Evolutionary conservation across 2,888 invertebrate genomes (phyloP).

Genomic region (Nebria brevicollis): DNA sequence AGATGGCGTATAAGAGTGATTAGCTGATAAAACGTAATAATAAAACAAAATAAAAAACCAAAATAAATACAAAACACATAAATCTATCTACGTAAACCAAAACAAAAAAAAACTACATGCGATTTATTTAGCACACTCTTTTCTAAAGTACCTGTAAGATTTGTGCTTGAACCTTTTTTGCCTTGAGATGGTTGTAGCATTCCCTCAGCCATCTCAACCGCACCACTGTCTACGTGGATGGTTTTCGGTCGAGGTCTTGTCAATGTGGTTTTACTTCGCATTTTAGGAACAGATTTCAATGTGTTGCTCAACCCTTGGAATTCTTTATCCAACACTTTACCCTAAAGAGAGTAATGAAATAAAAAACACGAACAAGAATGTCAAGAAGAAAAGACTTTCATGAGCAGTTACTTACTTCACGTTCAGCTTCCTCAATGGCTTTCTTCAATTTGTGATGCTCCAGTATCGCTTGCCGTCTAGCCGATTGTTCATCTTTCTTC

Average conservation of each 20-base stretch:
- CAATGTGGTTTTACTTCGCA: conserved; percentile 72
- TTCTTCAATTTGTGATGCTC: conserved; percentile 95
- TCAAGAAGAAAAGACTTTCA: neutral
- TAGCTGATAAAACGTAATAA: conserved; percentile 53
- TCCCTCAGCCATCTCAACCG: conserved; percentile 81
- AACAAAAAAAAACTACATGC: neutral
- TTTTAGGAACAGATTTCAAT: conserved; percentile 71
- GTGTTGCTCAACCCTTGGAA: conserved; percentile 63
- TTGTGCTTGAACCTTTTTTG: conserved; percentile 84
- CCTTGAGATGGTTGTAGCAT: conserved; percentile 76
- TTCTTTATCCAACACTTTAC: conserved; percentile 82
- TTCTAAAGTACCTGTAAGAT: conserved; percentile 75
- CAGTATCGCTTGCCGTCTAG: conserved; percentile 86
- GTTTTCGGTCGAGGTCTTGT: conserved; percentile 86
- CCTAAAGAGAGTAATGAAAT: conserved; percentile 65
- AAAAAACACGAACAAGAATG: neutral
- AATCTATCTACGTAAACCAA: conserved; percentile 49
- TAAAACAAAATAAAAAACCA: conserved; percentile 52
- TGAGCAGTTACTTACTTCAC: conserved; percentile 70
- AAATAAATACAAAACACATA: conserved; percentile 42
- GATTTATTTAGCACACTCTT: conserved; percentile 31
- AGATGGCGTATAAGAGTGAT: conserved; percentile 65
- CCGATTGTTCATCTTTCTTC: conserved; percentile 83
- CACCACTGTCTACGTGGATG: conserved; percentile 87
- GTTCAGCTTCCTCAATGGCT: conserved; percentile 89